Percentiles rank a stretch among this genome's conserved stretches.
Conservation (phyloP, 2,797 vertebrate species). For the Poecilia gillii region DNA sequence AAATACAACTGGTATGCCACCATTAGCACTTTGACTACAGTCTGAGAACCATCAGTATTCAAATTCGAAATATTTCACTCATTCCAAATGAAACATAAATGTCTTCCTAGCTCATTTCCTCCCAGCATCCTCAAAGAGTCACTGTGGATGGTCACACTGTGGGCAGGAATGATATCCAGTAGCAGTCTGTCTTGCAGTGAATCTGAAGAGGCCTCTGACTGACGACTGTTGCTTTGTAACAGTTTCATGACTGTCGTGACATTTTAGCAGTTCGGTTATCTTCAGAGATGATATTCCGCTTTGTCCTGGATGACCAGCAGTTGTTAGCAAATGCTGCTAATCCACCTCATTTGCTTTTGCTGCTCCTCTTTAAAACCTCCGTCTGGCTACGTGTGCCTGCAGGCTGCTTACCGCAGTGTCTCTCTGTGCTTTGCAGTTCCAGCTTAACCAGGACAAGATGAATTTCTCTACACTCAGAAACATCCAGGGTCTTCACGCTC, state of each 20-base stretch:
- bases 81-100: neutral
- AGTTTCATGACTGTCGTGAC: neutral
- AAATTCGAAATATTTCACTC: neutral
- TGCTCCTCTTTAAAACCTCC: neutral
- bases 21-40: neutral
- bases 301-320: neutral
- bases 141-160: neutral
- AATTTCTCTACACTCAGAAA: slow-evolving; percentile 92
- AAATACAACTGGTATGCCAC: neutral
- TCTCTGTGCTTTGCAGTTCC: slow-evolving; percentile 81
- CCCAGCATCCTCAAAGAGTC: neutral
- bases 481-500: slow-evolving; percentile 95
- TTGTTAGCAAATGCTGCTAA: neutral
- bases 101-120: neutral
- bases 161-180: neutral
- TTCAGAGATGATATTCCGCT: neutral
- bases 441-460: slow-evolving; percentile 93
- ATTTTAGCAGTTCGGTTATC: neutral
- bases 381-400: neutral
- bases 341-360: neutral
- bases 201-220: neutral
- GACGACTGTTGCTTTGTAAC: neutral
- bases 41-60: neutral
- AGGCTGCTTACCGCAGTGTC: slow-evolving; percentile 1
- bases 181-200: neutral